Evolutionary conservation across 2,888 invertebrate genomes (phyloP), one percentile per base, ranked within the genome.

Genomic region (Ichneumoninae sp.): DNA sequence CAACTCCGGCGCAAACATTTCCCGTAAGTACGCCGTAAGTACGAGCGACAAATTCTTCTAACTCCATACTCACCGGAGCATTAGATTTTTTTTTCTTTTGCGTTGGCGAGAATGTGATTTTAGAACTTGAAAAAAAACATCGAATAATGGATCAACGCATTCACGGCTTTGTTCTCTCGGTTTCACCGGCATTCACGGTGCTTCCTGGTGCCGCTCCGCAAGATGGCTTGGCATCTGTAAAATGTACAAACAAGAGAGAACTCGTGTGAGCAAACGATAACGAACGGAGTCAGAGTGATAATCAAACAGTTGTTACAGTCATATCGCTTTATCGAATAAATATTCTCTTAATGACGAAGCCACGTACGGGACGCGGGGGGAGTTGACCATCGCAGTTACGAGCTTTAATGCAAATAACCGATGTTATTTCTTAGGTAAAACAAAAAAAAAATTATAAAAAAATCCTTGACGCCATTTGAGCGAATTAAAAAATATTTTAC

Each of bases 171-270:
- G 83, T 70, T 78, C 84, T 81, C 73, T 86, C 83, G 47, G 84
- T 74, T 54, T 87, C 86, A n/a, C 79, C 85, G 57, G 63, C 68
- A 26, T 76, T 60, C 22, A 80, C 66, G 19, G 80, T 70, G 36
- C 78, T 79, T 40, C 86, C 86, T 13, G 87, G 83, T 36, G 84
- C 86, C 30, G 84, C 82, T 52, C 82, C 83, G 50, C 84, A 85
- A 40, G 79, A 88, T 16, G 87, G 65, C 83, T 90, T 90, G 26
- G 86, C 86, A 85, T 89, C 90, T 90, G 80, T 63, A 70, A 79
- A 79, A 70, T n/a, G 30, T 50, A 26, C n/a, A 30, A 50, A 70
- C 47, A 77, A 68, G 7, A n/a, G 7, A 33, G 33, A 50, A 52
- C 47, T 30, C 36, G 4, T 40, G 40, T 44, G 66, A 22, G 8